Evolutionary conservation across 2,113 vertebrate species (phyloP).

Genomic region (Hepsetus odoe): DNA sequence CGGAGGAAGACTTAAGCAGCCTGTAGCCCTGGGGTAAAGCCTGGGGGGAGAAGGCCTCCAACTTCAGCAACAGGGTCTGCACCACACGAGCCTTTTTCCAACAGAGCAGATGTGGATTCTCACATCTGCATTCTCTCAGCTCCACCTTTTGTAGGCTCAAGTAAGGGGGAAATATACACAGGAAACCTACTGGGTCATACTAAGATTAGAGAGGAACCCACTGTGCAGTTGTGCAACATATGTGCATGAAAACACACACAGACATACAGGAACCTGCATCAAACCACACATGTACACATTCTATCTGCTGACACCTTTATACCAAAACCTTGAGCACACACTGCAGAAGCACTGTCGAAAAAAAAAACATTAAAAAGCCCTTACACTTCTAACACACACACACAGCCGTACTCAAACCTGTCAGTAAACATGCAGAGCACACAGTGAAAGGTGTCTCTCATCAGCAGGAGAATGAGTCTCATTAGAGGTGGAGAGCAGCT

Average conservation of each 20-base stretch:
- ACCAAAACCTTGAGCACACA: background rate
- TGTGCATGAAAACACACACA: background rate
- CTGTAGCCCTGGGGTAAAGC: background rate
- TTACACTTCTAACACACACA: background rate
- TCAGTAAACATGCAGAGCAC: background rate
- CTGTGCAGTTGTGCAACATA: constrained; percentile 10
- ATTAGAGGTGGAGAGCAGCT: background rate
- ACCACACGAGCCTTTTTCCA: background rate
- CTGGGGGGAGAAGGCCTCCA: background rate
- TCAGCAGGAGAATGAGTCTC: background rate
- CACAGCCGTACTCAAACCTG: background rate
- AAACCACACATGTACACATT: constrained; percentile 23
- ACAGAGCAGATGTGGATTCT: constrained; percentile 10
- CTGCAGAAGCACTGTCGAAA: too few species aligned
- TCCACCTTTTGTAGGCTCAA: constrained; percentile 15
- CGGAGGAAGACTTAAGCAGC: background rate
- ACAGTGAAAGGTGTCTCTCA: background rate
- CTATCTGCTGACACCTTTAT: background rate
- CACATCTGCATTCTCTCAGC: constrained; percentile 32
- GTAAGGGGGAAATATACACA: background rate
- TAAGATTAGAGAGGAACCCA: constrained; percentile 7
- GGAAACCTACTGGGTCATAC: constrained; percentile 3
- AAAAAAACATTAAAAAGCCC: background rate
- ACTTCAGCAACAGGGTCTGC: background rate
- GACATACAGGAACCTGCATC: background rate